Evolutionary conservation across 2,113 vertebrate species (phyloP).

Genomic region (Stomatorhinus ivindoensis): DNA sequence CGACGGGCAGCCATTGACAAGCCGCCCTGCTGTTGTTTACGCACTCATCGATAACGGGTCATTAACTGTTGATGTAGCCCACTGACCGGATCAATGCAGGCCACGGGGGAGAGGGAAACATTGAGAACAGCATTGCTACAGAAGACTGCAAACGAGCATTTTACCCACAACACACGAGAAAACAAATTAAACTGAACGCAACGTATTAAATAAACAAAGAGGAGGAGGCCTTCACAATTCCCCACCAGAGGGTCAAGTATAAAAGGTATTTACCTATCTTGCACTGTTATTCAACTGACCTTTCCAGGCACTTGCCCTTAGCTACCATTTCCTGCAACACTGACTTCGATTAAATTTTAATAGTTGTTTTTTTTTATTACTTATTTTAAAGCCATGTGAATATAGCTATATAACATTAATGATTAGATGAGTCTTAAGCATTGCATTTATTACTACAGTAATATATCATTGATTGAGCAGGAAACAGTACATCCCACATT

Average conservation of each 20-base stretch:
- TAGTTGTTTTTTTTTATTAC: neutral
- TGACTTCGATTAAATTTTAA: neutral
- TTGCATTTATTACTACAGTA: neutral
- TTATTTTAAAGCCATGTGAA: neutral
- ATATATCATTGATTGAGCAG: neutral
- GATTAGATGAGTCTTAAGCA: neutral
- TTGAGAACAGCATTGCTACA: neutral
- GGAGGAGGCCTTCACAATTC: neutral
- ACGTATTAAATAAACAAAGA: neutral
- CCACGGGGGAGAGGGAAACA: neutral
- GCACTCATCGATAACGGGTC: neutral
- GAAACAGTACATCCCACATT: neutral
- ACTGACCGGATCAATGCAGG: constrained; percentile 6
- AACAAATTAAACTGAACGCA: neutral
- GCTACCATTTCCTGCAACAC: neutral
- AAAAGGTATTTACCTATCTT: neutral
- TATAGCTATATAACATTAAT: neutral
- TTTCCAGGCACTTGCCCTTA: neutral
- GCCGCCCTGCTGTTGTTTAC: neutral
- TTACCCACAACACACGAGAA: neutral
- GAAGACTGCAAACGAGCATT: neutral
- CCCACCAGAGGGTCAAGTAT: neutral
- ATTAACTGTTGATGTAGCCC: neutral
- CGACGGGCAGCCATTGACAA: neutral
- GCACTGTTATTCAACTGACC: neutral